phyloP scores from a whole-genome alignment of 2,888 invertebrate species.

The Platycnemis pennipes region DNA sequence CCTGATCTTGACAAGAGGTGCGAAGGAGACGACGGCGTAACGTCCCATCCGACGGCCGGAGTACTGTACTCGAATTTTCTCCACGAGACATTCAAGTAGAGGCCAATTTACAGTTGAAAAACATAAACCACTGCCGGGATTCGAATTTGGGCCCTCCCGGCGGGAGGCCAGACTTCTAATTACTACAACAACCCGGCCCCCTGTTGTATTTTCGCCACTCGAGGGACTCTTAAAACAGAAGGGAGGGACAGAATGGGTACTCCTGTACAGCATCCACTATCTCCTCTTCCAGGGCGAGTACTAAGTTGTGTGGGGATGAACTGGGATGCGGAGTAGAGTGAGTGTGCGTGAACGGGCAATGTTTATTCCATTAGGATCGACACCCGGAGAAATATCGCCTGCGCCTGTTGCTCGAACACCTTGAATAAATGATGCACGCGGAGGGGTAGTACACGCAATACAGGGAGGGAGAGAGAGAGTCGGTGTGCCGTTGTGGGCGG shows the following conservation, averaged over 20 bases:
- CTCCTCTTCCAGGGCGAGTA: background rate
- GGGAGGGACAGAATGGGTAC: background rate
- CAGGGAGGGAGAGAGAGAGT: no score
- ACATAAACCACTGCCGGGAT: no score
- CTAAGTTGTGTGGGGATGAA: background rate
- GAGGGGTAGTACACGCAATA: background rate
- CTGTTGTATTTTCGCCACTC: background rate
- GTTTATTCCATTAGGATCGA: slow-evolving; percentile 1
- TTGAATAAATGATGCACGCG: background rate
- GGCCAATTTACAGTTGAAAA: no score
- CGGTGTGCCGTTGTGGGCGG: background rate
- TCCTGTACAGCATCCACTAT: background rate
- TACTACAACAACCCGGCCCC: no score
- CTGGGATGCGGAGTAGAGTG: background rate
- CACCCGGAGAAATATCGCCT: background rate
- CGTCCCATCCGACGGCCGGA: no score
- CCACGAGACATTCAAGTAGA: no score
- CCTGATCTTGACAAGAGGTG: no score
- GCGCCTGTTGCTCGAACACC: background rate
- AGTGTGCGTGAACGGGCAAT: background rate
- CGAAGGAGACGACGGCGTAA: no score
- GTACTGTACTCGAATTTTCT: no score
- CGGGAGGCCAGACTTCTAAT: no score
- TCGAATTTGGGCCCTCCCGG: no score
- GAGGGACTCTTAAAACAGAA: background rate